Percentiles rank a stretch among this genome's conserved stretches.
Conservation (phyloP, 2,888 invertebrate species). For the Eulithis prunata region DNA sequence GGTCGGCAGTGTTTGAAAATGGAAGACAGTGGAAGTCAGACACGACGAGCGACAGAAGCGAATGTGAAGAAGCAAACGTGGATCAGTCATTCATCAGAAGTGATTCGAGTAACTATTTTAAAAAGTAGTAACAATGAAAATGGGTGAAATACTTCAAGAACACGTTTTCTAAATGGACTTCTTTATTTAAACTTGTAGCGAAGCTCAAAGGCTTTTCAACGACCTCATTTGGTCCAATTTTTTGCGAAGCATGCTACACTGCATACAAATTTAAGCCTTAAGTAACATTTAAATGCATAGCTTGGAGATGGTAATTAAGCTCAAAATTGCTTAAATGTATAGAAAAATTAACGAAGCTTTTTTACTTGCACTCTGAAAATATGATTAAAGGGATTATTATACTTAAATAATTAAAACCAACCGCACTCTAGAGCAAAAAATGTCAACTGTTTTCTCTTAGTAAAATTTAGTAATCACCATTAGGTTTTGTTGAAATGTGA, state of each 20-base stretch:
- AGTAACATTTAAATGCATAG: slow-evolving; percentile 82
- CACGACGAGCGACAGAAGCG: too few relatives aligned
- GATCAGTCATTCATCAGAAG: too few relatives aligned
- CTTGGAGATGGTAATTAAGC: slow-evolving; percentile 35
- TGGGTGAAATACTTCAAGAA: not conserved
- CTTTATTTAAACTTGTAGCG: slow-evolving; percentile 22
- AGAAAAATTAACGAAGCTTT: slow-evolving; percentile 23
- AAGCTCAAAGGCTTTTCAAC: slow-evolving; percentile 25
- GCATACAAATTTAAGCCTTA: slow-evolving; percentile 45
- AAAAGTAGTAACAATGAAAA: too few relatives aligned
- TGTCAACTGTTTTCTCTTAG: too few relatives aligned
- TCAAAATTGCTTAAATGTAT: slow-evolving; percentile 30
- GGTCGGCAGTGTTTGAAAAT: too few relatives aligned
- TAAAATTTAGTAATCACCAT: too few relatives aligned
- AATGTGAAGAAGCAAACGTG: too few relatives aligned
- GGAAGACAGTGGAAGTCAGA: too few relatives aligned
- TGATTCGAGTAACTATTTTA: too few relatives aligned
- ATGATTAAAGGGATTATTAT: slow-evolving; percentile 13
- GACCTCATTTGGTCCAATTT: slow-evolving; percentile 32
- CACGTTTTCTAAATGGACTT: slow-evolving; percentile 12
- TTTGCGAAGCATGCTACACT: slow-evolving; percentile 27
- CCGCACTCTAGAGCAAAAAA: not conserved
- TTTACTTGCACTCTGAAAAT: slow-evolving; percentile 22
- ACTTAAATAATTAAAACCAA: not conserved
- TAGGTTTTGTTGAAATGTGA: too few relatives aligned